Percentiles rank a stretch among this genome's conserved stretches.
These are phyloP conservation scores for Gandaritis pyraliata DNA, from an alignment of 2,888 invertebrate genomes.

Conservation along the genomic window DNA sequence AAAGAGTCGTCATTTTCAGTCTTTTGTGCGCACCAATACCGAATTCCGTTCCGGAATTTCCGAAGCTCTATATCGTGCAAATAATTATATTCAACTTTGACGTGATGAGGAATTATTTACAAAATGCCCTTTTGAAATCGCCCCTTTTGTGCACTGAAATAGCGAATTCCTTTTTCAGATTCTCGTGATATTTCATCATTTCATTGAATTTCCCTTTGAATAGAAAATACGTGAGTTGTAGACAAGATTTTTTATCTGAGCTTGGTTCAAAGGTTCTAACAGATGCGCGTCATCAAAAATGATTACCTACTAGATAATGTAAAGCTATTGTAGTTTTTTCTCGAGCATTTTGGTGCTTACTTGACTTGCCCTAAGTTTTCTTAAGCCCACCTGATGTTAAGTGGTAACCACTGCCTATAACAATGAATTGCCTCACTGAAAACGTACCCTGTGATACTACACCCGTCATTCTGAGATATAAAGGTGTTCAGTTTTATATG, in stretches of 20 bases:
- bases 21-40: slow-evolving; percentile 5
- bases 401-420: too few species aligned
- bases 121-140: slow-evolving; percentile 10
- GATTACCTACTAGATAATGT: too few species aligned
- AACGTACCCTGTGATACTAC: too few species aligned
- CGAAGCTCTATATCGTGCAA: slow-evolving; percentile 9
- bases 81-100: slow-evolving; percentile 12
- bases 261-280: too few species aligned
- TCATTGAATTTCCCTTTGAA: neutral
- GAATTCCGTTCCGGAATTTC: slow-evolving; percentile 6
- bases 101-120: slow-evolving; percentile 8
- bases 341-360: too few species aligned
- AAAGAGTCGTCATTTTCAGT: neutral
- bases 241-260: slow-evolving; percentile 1
- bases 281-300: too few species aligned
- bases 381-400: too few species aligned
- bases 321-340: too few species aligned
- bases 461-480: too few species aligned
- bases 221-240: neutral
- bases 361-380: too few species aligned
- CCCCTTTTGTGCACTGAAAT: slow-evolving; percentile 3
- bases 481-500: too few species aligned
- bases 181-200: neutral
- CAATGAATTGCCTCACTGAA: too few species aligned
- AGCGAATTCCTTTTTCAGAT: neutral